A percentile compares a stretch with the other conserved stretches of the same genome.
phyloP scores from a whole-genome alignment of 64 coral and sea anemone species.

The Stichodactyla helianthus region DNA sequence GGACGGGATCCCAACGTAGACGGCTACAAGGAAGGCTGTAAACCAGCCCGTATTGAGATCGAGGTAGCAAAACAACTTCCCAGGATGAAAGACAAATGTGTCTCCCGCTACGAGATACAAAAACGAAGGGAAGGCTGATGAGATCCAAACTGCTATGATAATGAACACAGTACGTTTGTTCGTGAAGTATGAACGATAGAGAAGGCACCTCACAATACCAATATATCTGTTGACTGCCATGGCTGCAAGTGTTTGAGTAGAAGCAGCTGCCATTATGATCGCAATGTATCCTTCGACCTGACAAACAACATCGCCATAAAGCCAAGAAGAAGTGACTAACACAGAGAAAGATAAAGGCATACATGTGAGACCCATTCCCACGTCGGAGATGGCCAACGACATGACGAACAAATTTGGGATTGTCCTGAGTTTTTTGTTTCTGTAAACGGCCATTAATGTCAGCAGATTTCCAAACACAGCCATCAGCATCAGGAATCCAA shows the following conservation, averaged over 20 bases:
- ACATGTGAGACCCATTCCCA: slow-evolving; percentile 28
- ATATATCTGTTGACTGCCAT: slow-evolving; percentile 59
- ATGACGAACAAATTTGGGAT: slow-evolving; percentile 50
- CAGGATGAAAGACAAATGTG: slow-evolving; percentile 45
- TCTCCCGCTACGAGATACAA: slow-evolving; percentile 58
- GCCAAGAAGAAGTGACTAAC: slow-evolving; percentile 26
- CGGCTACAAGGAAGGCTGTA: background rate
- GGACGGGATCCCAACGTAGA: background rate
- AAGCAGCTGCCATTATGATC: slow-evolving; percentile 31
- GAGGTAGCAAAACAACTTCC: slow-evolving; percentile 46
- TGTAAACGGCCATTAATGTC: background rate
- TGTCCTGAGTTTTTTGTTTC: slow-evolving; percentile 28
- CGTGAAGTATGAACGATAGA: slow-evolving; percentile 36
- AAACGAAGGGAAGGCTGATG: slow-evolving; percentile 6
- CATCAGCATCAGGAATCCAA: background rate
- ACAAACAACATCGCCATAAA: slow-evolving; percentile 31
- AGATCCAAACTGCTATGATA: slow-evolving; percentile 33
- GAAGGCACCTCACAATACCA: slow-evolving; percentile 26
- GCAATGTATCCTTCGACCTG: slow-evolving; percentile 57
- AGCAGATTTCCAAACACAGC: background rate
- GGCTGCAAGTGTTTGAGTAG: slow-evolving; percentile 50
- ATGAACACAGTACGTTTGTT: slow-evolving; percentile 14
- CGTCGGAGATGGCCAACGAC: slow-evolving; percentile 59
- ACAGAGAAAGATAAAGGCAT: slow-evolving; percentile 30
- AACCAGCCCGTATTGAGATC: background rate